Base-by-base conservation (phyloP, 2,113 vertebrate species). In the Hydropotes inermis region DNA sequence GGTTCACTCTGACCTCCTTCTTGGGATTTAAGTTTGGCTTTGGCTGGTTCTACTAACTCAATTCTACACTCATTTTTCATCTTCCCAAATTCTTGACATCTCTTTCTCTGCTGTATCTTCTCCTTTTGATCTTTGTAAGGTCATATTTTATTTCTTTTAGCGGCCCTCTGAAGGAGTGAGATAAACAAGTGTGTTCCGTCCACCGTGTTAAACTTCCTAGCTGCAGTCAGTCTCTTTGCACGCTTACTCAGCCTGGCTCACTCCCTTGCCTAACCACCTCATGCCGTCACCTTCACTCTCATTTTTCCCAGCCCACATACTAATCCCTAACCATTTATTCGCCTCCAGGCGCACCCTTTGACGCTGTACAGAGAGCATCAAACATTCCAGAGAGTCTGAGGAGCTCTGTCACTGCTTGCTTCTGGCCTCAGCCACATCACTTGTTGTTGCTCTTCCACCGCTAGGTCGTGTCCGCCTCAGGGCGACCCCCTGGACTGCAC, bases 371-470 rank as follows among this genome's bases (percentile, higher is more conserved):
- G 6, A 84, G 13, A 27, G 14, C 27, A 52, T 19, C 33, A 61
- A 54, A 23, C 54, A 14, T 28, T 61, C 64, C 57, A 50, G 28
- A 78, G 64, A n/a, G 21, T 23, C 58, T 43, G n/a, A 27, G 25
- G 57, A 79, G 19, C 36, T 23, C 16, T n/a, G 70, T n/a, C 28
- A 33, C 33, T 25, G 8, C 64, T 94, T 50, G 12, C 76, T 74
- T 84, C 39, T 52, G 25, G 33, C 39, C 78, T 95, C n/a, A 90
- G 54, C 43, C 52, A 33, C 12, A 10, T 21, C 17, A 16, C 23
- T 70, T 74, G 36, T 1, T 36, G 5, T 23, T 7, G 67, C 21
- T 39, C 21, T 39, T 74, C 67, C 5, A 0, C 7, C 1, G 0
- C 67, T 25, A 74, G 25, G 21, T 74, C 11, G 0, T 2, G 67